Conservation (phyloP, 2,113 vertebrate genomes). For the Oryzias curvinotus region DNA sequence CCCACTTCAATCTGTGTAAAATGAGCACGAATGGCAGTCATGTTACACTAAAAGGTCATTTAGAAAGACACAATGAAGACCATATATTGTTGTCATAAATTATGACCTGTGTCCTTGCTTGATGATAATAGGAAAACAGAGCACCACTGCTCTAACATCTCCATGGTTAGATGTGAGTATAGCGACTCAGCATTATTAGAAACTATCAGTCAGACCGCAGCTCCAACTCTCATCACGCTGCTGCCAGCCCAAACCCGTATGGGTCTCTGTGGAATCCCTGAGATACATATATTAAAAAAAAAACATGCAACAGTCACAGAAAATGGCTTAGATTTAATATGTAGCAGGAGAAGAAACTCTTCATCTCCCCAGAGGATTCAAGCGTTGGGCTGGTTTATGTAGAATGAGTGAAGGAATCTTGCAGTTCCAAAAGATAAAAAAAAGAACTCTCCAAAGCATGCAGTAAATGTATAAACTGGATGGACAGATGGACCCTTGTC, state of each 20-base stretch:
- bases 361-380: constrained; percentile 18
- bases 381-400: constrained; percentile 14
- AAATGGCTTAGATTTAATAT: constrained; percentile 46
- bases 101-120: constrained; percentile 29
- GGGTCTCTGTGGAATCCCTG: constrained; percentile 42
- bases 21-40: neutral
- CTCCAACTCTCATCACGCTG: constrained; percentile 24
- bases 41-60: constrained; percentile 11
- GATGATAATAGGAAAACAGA: constrained; percentile 33
- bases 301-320: constrained; percentile 43
- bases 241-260: constrained; percentile 51
- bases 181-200: constrained; percentile 55
- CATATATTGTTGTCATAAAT: constrained; percentile 26
- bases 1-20: neutral
- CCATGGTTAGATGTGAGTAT: constrained; percentile 43
- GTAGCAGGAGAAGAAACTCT: constrained; percentile 26
- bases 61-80: neutral
- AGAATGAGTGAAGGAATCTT: constrained; percentile 8
- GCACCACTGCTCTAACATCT: constrained; percentile 19
- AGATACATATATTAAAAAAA: constrained; percentile 43
- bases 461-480: no score
- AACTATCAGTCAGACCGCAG: constrained; percentile 63
- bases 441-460: no score
- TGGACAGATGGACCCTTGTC: no score
- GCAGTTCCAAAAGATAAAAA: no score